A percentile compares a stretch with the other conserved stretches of the same genome.
phyloP scores from a whole-genome alignment of 1,140 invertebrate genomes.

The Meloidogyne exigua region DNA sequence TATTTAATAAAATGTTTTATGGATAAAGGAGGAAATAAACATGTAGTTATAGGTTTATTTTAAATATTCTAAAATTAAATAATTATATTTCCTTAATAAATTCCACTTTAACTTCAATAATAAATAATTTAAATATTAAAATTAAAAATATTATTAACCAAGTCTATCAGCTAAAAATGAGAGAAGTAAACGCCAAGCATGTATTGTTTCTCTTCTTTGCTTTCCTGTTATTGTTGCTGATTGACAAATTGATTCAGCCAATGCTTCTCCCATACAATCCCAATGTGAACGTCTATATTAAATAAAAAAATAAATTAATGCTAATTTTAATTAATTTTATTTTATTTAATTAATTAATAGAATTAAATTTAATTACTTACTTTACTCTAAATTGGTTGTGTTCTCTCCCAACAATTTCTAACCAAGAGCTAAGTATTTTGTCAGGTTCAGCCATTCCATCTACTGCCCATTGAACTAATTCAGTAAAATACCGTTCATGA shows the following conservation, averaged over 20 bases:
- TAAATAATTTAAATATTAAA: too few species aligned
- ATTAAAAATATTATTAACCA: neutral
- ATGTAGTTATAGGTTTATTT: neutral
- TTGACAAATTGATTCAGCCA: conserved; percentile 20
- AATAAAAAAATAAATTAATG: too few species aligned
- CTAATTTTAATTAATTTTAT: too few species aligned
- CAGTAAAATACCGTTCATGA: conserved; percentile 22
- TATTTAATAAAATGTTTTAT: too few species aligned
- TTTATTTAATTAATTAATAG: neutral
- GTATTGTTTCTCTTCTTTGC: conserved; percentile 21
- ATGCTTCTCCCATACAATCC: conserved; percentile 20
- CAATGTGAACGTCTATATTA: conserved; percentile 18
- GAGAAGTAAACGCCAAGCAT: conserved; percentile 19
- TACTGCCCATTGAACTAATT: conserved; percentile 16
- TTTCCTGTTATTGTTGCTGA: conserved; percentile 6
- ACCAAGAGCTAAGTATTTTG: neutral
- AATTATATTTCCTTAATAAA: neutral
- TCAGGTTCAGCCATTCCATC: conserved; percentile 19
- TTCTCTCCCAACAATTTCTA: conserved; percentile 16
- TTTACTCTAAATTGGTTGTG: conserved; percentile 19
- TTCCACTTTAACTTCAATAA: too few species aligned
- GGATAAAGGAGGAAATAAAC: neutral
- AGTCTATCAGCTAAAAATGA: conserved; percentile 23
- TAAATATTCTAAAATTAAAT: neutral
- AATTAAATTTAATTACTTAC: neutral